Evolutionary conservation across 37 sponge, comb jelly and placozoan species (phyloP).

Genomic region (Halisarca cf. caerulea): DNA sequence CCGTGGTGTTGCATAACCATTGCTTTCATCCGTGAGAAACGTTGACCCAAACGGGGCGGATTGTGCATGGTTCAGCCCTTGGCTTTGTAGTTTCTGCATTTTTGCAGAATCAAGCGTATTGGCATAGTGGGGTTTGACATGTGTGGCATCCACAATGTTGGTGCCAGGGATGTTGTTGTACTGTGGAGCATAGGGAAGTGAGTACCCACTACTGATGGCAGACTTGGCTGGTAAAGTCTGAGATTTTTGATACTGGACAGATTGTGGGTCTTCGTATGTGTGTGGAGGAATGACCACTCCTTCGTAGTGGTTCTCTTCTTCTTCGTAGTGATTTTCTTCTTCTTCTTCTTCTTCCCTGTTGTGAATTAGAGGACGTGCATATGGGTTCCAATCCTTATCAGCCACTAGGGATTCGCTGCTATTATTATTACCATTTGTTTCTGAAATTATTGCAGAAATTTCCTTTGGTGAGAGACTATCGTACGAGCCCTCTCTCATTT

Average conservation of each 20-base stretch:
- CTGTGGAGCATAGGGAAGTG: neutral
- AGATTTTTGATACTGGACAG: neutral
- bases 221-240: neutral
- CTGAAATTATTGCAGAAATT: neutral
- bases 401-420: neutral
- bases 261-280: slow-evolving; percentile 9
- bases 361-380: slow-evolving; percentile 4
- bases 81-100: neutral
- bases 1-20: neutral
- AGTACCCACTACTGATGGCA: neutral
- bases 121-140: slow-evolving; percentile 1
- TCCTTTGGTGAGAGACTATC: slow-evolving; percentile 23
- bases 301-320: neutral
- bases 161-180: neutral
- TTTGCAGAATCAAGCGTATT: slow-evolving; percentile 5
- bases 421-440: neutral
- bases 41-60: neutral
- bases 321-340: neutral
- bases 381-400: neutral
- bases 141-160: too few species aligned
- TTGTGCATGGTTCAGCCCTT: neutral
- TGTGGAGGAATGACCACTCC: neutral
- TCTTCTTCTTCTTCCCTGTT: neutral
- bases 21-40: neutral
- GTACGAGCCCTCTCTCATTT: slow-evolving; percentile 12